Evolutionary conservation across 2,797 vertebrate genomes (phyloP).

Genomic region (Melanotaenia pygmaea): DNA sequence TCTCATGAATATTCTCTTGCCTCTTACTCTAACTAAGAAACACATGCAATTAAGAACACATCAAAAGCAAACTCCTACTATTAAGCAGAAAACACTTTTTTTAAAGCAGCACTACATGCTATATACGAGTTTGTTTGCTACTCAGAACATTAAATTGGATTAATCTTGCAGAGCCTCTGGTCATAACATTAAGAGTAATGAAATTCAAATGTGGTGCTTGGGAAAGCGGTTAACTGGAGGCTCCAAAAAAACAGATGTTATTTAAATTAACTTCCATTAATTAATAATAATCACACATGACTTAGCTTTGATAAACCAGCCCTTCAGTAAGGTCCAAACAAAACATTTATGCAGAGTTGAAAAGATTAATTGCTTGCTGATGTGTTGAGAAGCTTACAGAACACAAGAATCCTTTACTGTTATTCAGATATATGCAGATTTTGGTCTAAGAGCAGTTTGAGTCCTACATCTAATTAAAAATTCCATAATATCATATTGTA

Average conservation of each 20-base stretch:
- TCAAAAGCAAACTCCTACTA: slow-evolving; percentile 1
- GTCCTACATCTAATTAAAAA: not conserved
- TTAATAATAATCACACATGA: slow-evolving; percentile 61
- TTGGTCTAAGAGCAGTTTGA: slow-evolving; percentile 1
- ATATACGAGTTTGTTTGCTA: slow-evolving; percentile 18
- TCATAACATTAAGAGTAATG: slow-evolving; percentile 41
- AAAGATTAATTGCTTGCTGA: slow-evolving; percentile 9
- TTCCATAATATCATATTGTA: not conserved
- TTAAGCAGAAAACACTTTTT: slow-evolving; percentile 3
- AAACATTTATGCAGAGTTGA: slow-evolving; percentile 14
- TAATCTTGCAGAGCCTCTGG: slow-evolving; percentile 40
- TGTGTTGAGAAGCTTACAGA: not conserved
- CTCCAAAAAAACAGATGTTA: slow-evolving; percentile 64
- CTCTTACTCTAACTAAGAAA: not conserved
- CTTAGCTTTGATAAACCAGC: slow-evolving; percentile 16
- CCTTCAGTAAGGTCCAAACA: slow-evolving; percentile 23
- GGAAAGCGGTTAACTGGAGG: slow-evolving; percentile 61
- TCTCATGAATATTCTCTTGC: not conserved
- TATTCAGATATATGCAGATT: slow-evolving; percentile 1
- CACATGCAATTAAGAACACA: not conserved
- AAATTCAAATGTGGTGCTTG: slow-evolving; percentile 59
- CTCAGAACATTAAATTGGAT: slow-evolving; percentile 37
- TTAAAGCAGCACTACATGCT: not conserved
- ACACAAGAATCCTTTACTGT: not conserved
- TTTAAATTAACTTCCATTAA: slow-evolving; percentile 64